Conservation (phyloP, 2,797 vertebrate species). For the Hyperoplus lanceolatus region DNA sequence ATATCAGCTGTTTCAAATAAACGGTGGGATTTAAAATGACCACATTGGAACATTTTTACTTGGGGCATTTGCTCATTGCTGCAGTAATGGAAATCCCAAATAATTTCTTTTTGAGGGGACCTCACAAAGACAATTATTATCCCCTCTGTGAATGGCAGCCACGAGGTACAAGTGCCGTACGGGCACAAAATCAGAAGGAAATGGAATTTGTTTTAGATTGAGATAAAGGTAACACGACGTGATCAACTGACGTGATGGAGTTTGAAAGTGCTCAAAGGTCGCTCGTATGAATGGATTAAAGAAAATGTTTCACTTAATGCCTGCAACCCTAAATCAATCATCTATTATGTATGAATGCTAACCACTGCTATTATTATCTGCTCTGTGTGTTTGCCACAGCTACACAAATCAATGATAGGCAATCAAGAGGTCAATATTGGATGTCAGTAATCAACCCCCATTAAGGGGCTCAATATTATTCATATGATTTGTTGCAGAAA, state of each 20-base stretch:
- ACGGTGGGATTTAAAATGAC: slow-evolving; percentile 71
- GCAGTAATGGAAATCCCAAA: slow-evolving; percentile 70
- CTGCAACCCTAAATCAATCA: slow-evolving; percentile 44
- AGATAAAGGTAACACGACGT: slow-evolving; percentile 42
- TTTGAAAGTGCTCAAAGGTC: slow-evolving; percentile 13
- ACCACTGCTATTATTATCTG: slow-evolving; percentile 47
- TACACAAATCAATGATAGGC: slow-evolving; percentile 69
- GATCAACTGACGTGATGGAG: slow-evolving; percentile 33
- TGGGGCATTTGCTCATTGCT: slow-evolving; percentile 71
- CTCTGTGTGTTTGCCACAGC: slow-evolving; percentile 43
- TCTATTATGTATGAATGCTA: slow-evolving; percentile 34
- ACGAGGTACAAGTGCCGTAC: slow-evolving; percentile 43
- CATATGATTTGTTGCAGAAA: slow-evolving; percentile 24
- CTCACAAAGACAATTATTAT: slow-evolving; percentile 71
- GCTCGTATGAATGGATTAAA: not conserved
- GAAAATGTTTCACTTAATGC: slow-evolving; percentile 5
- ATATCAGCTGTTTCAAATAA: slow-evolving; percentile 72
- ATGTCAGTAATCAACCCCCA: slow-evolving; percentile 46
- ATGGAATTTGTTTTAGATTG: slow-evolving; percentile 56
- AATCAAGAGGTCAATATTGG: slow-evolving; percentile 66
- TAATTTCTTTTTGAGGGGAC: slow-evolving; percentile 66
- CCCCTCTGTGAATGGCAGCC: slow-evolving; percentile 60
- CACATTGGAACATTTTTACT: slow-evolving; percentile 71
- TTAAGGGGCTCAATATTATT: slow-evolving; percentile 26
- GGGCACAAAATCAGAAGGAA: slow-evolving; percentile 38